Conservation (phyloP, 2,888 invertebrate species). For the Cheilosia scutellata region DNA sequence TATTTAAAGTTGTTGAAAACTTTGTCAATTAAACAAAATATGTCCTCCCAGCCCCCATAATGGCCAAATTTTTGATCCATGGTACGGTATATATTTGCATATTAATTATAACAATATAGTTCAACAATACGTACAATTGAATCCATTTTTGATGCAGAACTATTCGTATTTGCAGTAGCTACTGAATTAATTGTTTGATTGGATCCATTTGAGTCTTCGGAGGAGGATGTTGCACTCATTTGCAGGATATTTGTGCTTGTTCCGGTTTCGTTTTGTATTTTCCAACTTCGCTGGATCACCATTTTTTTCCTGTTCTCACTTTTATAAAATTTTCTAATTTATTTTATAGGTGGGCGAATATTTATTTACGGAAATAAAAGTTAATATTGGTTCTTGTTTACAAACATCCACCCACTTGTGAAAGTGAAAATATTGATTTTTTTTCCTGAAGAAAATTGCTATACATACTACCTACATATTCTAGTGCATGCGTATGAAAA, state of each 20-base stretch:
- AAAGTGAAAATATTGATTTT: constrained; percentile 67
- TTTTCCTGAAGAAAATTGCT: background rate
- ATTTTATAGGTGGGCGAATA: background rate
- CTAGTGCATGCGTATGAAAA: constrained; percentile 20
- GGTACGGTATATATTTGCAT: too few relatives aligned
- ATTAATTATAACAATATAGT: too few relatives aligned
- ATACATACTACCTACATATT: too few relatives aligned
- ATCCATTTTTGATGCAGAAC: constrained; percentile 64
- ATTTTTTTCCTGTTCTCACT: constrained; percentile 74
- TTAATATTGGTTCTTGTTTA: constrained; percentile 45
- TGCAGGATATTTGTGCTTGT: constrained; percentile 79
- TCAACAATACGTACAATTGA: constrained; percentile 41
- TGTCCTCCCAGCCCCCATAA: too few relatives aligned
- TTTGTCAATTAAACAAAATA: too few relatives aligned
- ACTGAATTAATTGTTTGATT: constrained; percentile 83
- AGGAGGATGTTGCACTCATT: constrained; percentile 80
- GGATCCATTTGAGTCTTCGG: constrained; percentile 84
- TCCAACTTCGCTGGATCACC: constrained; percentile 84
- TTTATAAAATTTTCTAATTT: constrained; percentile 15
- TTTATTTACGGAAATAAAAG: background rate
- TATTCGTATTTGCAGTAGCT: constrained; percentile 78
- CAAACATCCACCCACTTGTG: constrained; percentile 65
- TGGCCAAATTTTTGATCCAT: too few relatives aligned
- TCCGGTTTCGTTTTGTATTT: constrained; percentile 80
- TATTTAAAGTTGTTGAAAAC: too few relatives aligned